phyloP scores from a whole-genome alignment of 2,797 vertebrate genomes.

The Buphagus erythrorhynchus region DNA sequence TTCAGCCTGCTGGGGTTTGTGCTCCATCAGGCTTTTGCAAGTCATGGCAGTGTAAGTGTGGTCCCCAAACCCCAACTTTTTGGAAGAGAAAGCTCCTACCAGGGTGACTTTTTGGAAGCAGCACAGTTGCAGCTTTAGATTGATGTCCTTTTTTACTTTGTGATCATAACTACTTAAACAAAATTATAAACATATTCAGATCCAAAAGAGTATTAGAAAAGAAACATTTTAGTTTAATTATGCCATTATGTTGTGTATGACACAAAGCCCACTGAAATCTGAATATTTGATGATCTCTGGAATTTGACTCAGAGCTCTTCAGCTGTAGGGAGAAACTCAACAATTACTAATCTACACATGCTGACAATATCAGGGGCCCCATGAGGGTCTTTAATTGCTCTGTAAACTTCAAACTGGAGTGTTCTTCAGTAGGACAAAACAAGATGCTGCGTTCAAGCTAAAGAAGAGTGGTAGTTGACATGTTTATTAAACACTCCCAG shows the following conservation, averaged over 20 bases:
- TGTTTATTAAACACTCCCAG: constrained; percentile 76
- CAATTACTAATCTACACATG: constrained; percentile 76
- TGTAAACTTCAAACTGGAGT: constrained; percentile 78
- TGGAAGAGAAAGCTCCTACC: not conserved
- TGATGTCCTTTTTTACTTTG: constrained; percentile 25
- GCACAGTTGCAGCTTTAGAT: not conserved
- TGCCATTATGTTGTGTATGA: constrained; percentile 54
- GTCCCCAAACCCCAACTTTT: not conserved
- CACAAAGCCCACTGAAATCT: constrained; percentile 70
- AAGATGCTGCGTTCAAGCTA: constrained; percentile 62
- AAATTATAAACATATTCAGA: constrained; percentile 58
- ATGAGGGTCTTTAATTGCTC: constrained; percentile 79
- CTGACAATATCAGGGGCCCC: constrained; percentile 66
- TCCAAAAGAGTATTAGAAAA: constrained; percentile 66
- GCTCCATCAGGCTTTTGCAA: not conserved
- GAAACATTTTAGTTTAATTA: constrained; percentile 74
- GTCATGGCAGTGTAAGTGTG: not conserved
- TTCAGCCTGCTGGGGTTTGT: not conserved
- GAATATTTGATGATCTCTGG: constrained; percentile 74
- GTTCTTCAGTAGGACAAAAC: constrained; percentile 74
- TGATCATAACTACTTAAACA: constrained; percentile 66
- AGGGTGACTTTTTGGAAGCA: not conserved
- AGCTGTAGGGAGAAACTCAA: constrained; percentile 66
- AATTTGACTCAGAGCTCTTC: constrained; percentile 72
- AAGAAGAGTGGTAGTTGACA: constrained; percentile 72